Evolutionary conservation across 2,888 invertebrate species (phyloP), one percentile per base, ranked within the genome.

Genomic region (Lycocerus yunnanus): DNA sequence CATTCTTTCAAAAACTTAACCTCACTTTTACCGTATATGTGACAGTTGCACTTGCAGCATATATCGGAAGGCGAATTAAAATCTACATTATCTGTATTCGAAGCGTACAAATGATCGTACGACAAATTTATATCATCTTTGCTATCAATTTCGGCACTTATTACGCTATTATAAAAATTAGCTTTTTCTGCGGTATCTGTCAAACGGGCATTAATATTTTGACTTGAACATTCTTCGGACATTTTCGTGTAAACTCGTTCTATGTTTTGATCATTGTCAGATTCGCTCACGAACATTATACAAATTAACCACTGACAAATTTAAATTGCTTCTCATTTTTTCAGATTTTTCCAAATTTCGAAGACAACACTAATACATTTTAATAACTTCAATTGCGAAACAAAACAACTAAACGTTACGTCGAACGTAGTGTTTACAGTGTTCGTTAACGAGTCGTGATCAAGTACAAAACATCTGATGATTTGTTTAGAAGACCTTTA

Each of bases 1-100:
- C 97, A 91, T 79, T 94, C 93, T 87, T 95, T 95, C 69, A 93
- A 88, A 82, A 91, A 91, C 85, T 90, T 91, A 86, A 93, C 92
- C 88, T 93, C 92, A 83, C 87, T 82, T 86, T 87, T 82, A 89
- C 85, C 81, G 84, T 87, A 80, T 43, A 43, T 43, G 88, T 83
- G 83, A 81, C 83, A 82, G 80, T 79, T 82, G 43, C 43, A 43
- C n/a, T 43, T 43, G n/a, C 43, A 43, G 13, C 43, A 43, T n/a
- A 43, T 43, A 43, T 43, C 43, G n/a, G 74, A 65, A 59, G 77
- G 71, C 59, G 74, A 71, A 71, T 78, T 78, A 72, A 80, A 73
- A 67, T 81, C 79, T 69, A 79, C 81, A 75, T 81, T 85, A 75
- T 88, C 88, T 9, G 89, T 88, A 81, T 89, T 91, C 83, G 92